A percentile compares a stretch with the other conserved stretches of the same genome.
These are phyloP conservation scores for Cinara cedri DNA, from an alignment of 2,888 invertebrate genomes.

Conservation along the genomic window DNA sequence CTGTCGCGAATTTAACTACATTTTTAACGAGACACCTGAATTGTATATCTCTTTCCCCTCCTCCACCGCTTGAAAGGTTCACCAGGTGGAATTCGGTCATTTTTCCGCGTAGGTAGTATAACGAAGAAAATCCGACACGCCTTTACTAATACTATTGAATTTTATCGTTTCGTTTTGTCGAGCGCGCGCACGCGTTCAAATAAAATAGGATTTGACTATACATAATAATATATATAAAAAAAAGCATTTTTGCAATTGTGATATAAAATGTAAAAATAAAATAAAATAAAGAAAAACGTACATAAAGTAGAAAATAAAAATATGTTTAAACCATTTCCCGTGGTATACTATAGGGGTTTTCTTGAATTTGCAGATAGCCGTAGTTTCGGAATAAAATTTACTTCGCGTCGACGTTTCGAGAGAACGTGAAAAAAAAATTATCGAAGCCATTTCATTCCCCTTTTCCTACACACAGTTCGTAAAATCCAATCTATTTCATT, in stretches of 20 bases:
- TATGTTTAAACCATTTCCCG: not conserved
- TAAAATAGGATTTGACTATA: too few relatives aligned
- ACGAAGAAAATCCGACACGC: not conserved
- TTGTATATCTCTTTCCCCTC: not conserved
- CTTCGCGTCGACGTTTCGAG: not conserved
- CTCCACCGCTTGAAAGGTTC: too few relatives aligned
- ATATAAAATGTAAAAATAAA: not conserved
- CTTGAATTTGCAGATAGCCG: not conserved
- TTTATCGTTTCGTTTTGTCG: too few relatives aligned
- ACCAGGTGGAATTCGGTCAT: conserved; percentile 6
- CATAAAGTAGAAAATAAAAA: too few relatives aligned
- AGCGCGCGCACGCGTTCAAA: not conserved
- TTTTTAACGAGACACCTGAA: conserved; percentile 30
- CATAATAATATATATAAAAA: not conserved
- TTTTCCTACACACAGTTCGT: conserved; percentile 1
- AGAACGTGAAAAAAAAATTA: conserved; percentile 41
- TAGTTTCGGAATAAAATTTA: conserved; percentile 29
- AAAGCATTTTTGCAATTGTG: too few relatives aligned
- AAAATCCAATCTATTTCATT: conserved; percentile 28
- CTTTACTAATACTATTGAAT: too few relatives aligned
- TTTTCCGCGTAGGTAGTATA: not conserved
- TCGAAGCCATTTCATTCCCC: conserved; percentile 21
- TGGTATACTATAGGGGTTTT: conserved; percentile 7
- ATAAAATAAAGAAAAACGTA: too few relatives aligned
- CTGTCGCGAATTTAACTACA: conserved; percentile 7